phyloP scores from a whole-genome alignment of 2,888 invertebrate species.

The Lordiphosa fenestrarum region DNA sequence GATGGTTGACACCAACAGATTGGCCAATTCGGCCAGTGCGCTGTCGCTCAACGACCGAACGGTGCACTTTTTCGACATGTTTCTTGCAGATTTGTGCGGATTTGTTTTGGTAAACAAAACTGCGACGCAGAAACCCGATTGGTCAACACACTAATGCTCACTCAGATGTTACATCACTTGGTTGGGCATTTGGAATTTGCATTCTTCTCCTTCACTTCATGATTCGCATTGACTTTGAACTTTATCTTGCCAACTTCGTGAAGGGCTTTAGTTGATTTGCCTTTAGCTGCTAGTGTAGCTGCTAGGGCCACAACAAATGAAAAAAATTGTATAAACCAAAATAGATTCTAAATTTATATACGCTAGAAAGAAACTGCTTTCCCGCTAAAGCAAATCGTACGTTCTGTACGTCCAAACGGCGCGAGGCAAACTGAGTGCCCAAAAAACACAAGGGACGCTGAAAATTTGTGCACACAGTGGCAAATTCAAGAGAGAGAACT shows the following conservation, averaged over 20 bases:
- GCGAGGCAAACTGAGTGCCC: conserved; percentile 44
- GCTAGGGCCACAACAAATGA: neutral
- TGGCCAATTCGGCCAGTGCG: conserved; percentile 83
- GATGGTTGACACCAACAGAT: conserved; percentile 83
- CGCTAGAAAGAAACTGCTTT: conserved; percentile 28
- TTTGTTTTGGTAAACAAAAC: conserved; percentile 38
- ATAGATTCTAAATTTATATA: conserved; percentile 59
- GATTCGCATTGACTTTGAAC: neutral
- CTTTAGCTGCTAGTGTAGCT: neutral
- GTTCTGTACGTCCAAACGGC: conserved; percentile 33
- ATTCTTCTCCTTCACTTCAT: neutral
- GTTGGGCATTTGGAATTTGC: neutral
- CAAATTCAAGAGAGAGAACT: neutral
- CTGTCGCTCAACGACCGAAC: conserved; percentile 84
- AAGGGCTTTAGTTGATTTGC: neutral
- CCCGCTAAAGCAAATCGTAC: conserved; percentile 14
- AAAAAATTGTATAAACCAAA: conserved; percentile 32
- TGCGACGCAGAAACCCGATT: conserved; percentile 53
- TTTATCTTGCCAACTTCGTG: neutral
- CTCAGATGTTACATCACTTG: conserved; percentile 54
- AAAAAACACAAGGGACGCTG: conserved; percentile 40
- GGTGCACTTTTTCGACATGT: conserved; percentile 85
- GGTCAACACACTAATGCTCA: neutral
- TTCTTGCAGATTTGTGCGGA: conserved; percentile 17
- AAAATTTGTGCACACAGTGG: conserved; percentile 18